Percentiles rank a stretch among this genome's conserved stretches.
Conservation (phyloP, 2,888 invertebrate species). For the Pecten maximus region DNA sequence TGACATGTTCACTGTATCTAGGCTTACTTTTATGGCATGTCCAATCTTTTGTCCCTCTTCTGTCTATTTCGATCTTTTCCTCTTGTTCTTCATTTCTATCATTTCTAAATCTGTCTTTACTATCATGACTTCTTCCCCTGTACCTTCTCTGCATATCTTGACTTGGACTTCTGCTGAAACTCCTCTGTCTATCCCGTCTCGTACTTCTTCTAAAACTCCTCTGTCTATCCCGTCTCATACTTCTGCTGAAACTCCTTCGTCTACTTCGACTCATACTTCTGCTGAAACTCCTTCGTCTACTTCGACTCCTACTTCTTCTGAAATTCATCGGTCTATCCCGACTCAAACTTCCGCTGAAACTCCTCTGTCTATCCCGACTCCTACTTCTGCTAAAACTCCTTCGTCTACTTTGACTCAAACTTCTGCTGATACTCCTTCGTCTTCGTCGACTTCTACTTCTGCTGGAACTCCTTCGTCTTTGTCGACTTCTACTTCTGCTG, state of each 20-base stretch:
- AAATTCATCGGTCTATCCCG: neutral
- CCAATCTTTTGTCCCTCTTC: neutral
- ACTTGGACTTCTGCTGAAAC: neutral
- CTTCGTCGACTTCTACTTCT: slow-evolving; percentile 23
- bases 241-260: neutral
- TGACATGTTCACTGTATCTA: neutral
- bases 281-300: slow-evolving; percentile 1
- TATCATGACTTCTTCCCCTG: too few species aligned
- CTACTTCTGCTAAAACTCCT: slow-evolving; percentile 3
- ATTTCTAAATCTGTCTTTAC: too few species aligned
- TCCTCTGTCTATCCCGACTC: slow-evolving; percentile 40
- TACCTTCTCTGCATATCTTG: neutral
- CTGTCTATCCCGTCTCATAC: slow-evolving; percentile 31
- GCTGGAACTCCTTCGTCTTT: too few species aligned
- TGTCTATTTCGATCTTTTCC: neutral
- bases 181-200: slow-evolving; percentile 6
- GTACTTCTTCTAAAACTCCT: too few species aligned
- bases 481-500: too few species aligned
- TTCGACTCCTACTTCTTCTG: neutral
- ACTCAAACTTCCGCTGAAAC: slow-evolving; percentile 12
- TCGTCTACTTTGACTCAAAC: slow-evolving; percentile 18
- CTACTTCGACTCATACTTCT: slow-evolving; percentile 22
- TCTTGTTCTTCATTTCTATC: neutral
- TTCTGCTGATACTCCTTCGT: too few species aligned
- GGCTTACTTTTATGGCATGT: neutral